Conservation (phyloP, 2,888 invertebrate species). For the Nomada hirtipes region DNA sequence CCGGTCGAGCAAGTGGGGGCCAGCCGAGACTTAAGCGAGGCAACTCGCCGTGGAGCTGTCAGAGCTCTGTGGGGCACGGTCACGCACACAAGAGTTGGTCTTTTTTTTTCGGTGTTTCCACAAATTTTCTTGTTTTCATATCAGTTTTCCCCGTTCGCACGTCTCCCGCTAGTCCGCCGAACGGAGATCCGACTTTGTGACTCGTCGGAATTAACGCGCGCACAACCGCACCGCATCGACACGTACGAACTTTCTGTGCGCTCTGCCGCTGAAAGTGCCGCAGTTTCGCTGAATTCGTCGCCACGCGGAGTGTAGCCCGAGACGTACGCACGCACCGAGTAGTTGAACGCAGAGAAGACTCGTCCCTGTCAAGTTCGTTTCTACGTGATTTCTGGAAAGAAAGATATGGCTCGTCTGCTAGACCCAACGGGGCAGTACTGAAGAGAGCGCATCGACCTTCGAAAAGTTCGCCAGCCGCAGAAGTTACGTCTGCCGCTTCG, state of each 20-base stretch:
- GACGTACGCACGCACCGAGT: not conserved
- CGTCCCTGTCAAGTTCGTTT: not conserved
- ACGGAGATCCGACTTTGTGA: conserved; percentile 2
- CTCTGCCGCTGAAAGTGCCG: not conserved
- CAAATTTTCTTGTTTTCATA: conserved; percentile 43
- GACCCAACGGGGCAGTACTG: conserved; percentile 81
- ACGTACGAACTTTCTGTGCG: not conserved
- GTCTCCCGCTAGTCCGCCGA: not conserved
- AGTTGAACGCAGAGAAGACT: not conserved
- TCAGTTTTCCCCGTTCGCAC: not conserved
- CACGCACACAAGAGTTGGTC: conserved; percentile 80
- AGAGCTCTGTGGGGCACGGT: conserved; percentile 85
- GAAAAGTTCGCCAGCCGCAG: no score
- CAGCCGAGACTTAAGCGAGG: conserved; percentile 84
- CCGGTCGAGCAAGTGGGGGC: conserved; percentile 79
- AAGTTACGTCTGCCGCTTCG: no score
- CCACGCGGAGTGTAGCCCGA: conserved; percentile 32
- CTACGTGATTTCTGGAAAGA: conserved; percentile 15
- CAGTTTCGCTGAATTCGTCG: conserved; percentile 18
- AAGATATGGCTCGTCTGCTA: conserved; percentile 76
- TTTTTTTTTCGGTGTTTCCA: conserved; percentile 47
- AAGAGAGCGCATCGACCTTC: conserved; percentile 44
- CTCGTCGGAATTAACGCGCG: conserved; percentile 2
- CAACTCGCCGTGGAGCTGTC: conserved; percentile 84
- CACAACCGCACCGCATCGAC: not conserved